Evolutionary conservation across 2,888 invertebrate species (phyloP), one percentile per base, ranked within the genome.

Genomic region (Melitaea athalia): DNA sequence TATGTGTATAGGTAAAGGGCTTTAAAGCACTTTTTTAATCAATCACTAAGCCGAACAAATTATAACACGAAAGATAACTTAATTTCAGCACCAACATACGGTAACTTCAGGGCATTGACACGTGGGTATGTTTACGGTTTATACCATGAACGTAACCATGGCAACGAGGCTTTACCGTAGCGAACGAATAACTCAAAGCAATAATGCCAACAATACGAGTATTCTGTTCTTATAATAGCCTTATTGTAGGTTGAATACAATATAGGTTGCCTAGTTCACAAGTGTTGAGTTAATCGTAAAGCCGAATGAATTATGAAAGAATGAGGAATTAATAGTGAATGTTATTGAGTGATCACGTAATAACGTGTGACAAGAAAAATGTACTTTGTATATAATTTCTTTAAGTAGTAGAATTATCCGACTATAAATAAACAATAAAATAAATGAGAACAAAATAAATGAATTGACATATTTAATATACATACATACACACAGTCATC

Each of bases 71-170:
- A 24, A 64, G 17, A 64, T 59, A 50, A 24, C 17, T n/a, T 64
- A 42, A 64, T 59, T 59, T 64, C 15, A 47, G 59, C 38, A 17
- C 42, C 33, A 64, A 50, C 59, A 31, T 55, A 52, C 17, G 24
- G 24, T 24, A 12, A 12, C 52, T 17, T 52, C 53, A 52, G 52
- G 61, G 61, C 66, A 67, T 57, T 62, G 66, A 62, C 66, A 67
- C 55, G 61, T 62, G 60, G 55, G 55, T 57, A 7, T 66, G 66
- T 67, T 67, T 67, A 62, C 66, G 15, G 42, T 14, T 57, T 57
- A 15, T 5, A 53, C 47, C 47, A 55, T 62, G 42, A 55, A 62
- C 55, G 33, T 67, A 57, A 12, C 62, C 49, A 67, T 67, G 55
- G 66, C 66, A 67, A 67, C 66, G 38, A 10, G 38, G 57, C 14